Base-by-base conservation (phyloP, 2,797 vertebrate genomes). In the Pseudomugil gertrudae region DNA sequence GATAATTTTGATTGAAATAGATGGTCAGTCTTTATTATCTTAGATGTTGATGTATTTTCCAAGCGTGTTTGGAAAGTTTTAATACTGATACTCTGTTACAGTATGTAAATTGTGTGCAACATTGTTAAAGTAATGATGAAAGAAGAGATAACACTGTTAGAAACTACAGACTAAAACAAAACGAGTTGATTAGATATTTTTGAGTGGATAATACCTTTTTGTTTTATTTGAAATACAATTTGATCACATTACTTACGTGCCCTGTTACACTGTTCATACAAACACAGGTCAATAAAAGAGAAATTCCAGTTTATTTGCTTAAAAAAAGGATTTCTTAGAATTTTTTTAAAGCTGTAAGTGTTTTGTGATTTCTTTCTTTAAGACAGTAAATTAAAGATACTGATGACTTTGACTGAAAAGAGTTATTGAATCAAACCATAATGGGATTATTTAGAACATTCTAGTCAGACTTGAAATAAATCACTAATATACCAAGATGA, bases 371-470 rank as follows among this genome's bases (percentile, higher is more conserved):
- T 50, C 66, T 69, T 84, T 76, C 82, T 68, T 78, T 69, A 68
- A 80, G 74, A 74, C 63, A 88, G 75, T 92, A 90, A 91, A 93
- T 93, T 90, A 92, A 93, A 92, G 59, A 86, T 52, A 81, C 66
- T 77, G 80, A 78, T 80, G 54, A 79, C 82, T 75, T 80, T 43
- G 0, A 63, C 10, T 10, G 57, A 9, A 2, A 27, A 45, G 59
- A 78, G n/a, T 83, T 80, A 55, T 55, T 55, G n/a, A 36, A 26
- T 19, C 43, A n/a, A 4, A 30, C n/a, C 5, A 30, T 19, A 9
- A 15, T 38, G 23, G 24, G 57, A 30, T 59, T n/a, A 38, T 38
- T 4, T 19, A 10, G 3, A 45, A 21, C 8, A 21, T n/a, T 45
- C n/a, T n/a, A n/a, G 1, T 45, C 19, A 8, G 8, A 45, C 43